Evolutionary conservation across 1,140 invertebrate species (phyloP), one percentile per base, ranked within the genome.

Genomic region (Pseudoatta argentina): DNA sequence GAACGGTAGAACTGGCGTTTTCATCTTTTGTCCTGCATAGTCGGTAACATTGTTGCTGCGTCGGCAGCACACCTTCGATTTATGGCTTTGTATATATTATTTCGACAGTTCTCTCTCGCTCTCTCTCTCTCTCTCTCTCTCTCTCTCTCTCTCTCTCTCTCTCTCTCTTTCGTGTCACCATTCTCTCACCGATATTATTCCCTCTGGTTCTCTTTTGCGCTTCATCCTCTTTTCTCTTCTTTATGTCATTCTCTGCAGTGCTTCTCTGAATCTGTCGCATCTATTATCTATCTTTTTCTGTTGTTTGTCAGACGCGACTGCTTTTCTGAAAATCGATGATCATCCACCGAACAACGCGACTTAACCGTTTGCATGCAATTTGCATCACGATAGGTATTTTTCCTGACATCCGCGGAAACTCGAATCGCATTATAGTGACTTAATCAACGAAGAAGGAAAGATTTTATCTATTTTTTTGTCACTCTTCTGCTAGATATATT

Each of bases 51-150:
- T 85, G 59, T 86, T 78, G 83, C 77, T 76, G 59, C 72, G 64
- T 77, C 88, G 73, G 85, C 85, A 77, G 55, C 59, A 76, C 66
- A 27, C 59, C 44, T 88, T 73, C 86, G 88, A 90, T 89, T 88
- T 89, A 77, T 82, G 82, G 61, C 81, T 73, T 44, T 59, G 71
- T 59, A 30, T 66, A 53, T 64, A 59, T 77, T 86, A 85, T 85
- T 88, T 88, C 86, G 88, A 90, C 61, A 71, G 30, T 30, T 77
- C 59, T 87, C 55, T 44, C 39, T 8, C 10, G 2, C 63, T 53
- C 44, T 2, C 2, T 4, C 30, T 30, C 30, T 4, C 39, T 44
- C 39, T 8, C 10, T 8, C 63, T 53, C 44, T 2, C 2, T 4
- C 30, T 30, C 30, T 4, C 3, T 4, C 8, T 8, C 39, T 1